These are phyloP conservation scores for Nowickia ferox DNA, from an alignment of 2,888 invertebrate genomes.

Conservation along the genomic window DNA sequence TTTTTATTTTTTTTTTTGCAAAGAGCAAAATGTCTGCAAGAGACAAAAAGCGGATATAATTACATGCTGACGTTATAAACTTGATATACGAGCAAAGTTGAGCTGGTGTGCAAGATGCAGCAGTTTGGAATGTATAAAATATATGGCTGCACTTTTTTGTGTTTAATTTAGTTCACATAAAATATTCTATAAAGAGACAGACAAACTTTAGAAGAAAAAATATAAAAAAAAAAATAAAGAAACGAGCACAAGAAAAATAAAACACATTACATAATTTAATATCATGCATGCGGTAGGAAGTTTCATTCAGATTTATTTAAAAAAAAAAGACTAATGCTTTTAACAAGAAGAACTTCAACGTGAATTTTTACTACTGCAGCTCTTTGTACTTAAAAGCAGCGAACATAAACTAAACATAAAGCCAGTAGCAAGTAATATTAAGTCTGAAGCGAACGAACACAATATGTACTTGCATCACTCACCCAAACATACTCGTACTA, in stretches of 20 bases:
- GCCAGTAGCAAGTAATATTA: conserved; percentile 29
- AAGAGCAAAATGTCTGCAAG: conserved; percentile 18
- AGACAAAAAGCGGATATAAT: conserved; percentile 57
- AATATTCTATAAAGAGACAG: conserved; percentile 16
- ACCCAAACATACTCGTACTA: background rate
- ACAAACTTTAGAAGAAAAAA: conserved; percentile 15
- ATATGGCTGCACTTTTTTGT: conserved; percentile 41
- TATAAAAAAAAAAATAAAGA: conserved; percentile 32
- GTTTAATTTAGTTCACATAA: conserved; percentile 43
- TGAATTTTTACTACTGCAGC: conserved; percentile 19
- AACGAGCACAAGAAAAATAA: conserved; percentile 4
- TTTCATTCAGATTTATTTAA: conserved; percentile 58
- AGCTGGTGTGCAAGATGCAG: conserved; percentile 34
- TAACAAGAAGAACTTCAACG: conserved; percentile 46
- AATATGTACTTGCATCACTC: conserved; percentile 9
- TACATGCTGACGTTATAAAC: conserved; percentile 49
- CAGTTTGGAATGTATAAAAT: conserved; percentile 17
- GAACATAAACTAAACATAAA: background rate
- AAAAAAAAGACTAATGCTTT: conserved; percentile 40
- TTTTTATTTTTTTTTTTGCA: background rate
- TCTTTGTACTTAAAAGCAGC: conserved; percentile 31
- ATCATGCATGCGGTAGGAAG: conserved; percentile 70
- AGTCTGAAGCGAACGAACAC: conserved; percentile 27
- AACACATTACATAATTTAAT: conserved; percentile 55
- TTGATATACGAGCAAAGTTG: conserved; percentile 31